Conservation (phyloP, 2,113 vertebrate genomes). For the Edolisoma coerulescens region DNA sequence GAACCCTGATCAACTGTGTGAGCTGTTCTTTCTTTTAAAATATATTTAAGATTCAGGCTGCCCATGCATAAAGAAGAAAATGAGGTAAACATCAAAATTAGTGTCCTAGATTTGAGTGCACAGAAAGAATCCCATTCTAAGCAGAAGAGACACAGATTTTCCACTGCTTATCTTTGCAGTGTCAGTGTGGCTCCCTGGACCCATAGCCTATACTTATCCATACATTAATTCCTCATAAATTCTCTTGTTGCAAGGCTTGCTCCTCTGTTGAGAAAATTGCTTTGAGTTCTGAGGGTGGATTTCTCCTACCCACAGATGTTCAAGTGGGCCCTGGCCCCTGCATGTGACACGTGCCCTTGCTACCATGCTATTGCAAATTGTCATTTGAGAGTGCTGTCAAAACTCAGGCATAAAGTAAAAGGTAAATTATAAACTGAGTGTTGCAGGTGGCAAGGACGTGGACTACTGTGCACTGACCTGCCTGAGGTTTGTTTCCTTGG, state of each 20-base stretch:
- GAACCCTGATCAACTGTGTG: not conserved
- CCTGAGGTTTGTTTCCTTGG: not conserved
- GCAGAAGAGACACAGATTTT: not conserved
- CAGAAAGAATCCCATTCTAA: not conserved
- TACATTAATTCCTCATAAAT: not conserved
- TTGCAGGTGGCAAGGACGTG: not conserved
- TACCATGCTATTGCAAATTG: not conserved
- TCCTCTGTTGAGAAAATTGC: not conserved
- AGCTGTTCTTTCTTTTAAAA: not conserved
- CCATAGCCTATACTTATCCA: not conserved
- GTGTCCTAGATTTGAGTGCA: not conserved
- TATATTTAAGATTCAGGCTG: not conserved
- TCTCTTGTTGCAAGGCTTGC: not conserved
- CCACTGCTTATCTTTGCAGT: rapidly evolving
- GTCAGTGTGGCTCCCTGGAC: not conserved
- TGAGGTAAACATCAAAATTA: not conserved
- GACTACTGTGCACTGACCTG: not conserved
- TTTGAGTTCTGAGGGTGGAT: not conserved
- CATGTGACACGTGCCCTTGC: rapidly evolving
- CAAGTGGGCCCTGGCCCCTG: rapidly evolving
- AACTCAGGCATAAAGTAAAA: not conserved
- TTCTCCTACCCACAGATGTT: not conserved
- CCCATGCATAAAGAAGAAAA: not conserved
- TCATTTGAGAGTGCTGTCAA: not conserved
- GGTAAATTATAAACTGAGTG: not conserved